These are phyloP conservation scores for Trachelus tabidus DNA, from an alignment of 2,888 invertebrate species.

Conservation along the genomic window DNA sequence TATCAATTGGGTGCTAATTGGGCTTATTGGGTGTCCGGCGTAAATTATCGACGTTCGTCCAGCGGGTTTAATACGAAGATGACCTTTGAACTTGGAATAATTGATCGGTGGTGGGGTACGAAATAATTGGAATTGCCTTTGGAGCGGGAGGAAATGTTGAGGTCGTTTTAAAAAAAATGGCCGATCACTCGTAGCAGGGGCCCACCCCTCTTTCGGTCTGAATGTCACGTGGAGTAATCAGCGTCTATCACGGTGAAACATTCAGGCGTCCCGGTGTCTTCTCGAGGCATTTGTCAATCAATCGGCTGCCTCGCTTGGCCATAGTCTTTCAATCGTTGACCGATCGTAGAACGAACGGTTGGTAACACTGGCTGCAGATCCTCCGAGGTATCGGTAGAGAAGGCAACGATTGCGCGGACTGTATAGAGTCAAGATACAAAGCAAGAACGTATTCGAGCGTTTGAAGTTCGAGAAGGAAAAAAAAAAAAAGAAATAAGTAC, in stretches of 20 bases:
- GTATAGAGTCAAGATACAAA: background rate
- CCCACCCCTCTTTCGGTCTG: too few species aligned
- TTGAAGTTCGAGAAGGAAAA: background rate
- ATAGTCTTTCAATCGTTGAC: conserved; percentile 4
- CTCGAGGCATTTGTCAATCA: conserved; percentile 36
- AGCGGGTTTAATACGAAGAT: too few species aligned
- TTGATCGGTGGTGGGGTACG: conserved; percentile 32
- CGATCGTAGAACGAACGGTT: conserved; percentile 2
- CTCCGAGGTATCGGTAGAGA: too few species aligned
- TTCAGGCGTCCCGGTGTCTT: conserved; percentile 23
- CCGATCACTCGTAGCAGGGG: too few species aligned
- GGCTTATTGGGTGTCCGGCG: too few species aligned
- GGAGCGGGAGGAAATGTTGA: too few species aligned
- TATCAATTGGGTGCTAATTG: too few species aligned
- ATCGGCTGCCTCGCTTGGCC: conserved; percentile 2
- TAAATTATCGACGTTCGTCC: too few species aligned
- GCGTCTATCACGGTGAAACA: conserved; percentile 32
- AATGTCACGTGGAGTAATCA: conserved; percentile 33
- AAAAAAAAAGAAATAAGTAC: background rate
- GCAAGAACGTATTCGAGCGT: background rate
- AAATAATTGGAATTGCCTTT: conserved; percentile 16
- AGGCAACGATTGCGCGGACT: background rate
- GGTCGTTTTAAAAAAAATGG: too few species aligned
- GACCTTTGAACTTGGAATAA: conserved; percentile 45
- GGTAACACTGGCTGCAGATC: too few species aligned